Conservation (phyloP, 2,888 invertebrate species). For the Mesorhabditis spiculigera region DNA sequence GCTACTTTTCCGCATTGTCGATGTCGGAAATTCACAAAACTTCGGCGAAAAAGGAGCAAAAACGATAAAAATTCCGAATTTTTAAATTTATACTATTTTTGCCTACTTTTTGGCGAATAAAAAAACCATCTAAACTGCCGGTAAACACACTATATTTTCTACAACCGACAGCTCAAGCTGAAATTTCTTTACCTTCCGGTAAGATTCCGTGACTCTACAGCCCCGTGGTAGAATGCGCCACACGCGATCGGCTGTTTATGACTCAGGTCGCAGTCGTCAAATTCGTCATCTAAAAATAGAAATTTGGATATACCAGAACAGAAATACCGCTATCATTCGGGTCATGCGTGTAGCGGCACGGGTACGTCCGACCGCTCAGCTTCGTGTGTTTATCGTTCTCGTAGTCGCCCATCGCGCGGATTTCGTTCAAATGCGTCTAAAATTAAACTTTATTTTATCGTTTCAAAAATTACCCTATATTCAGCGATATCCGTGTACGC, state of each 20-base stretch:
- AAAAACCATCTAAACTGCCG: too few species aligned
- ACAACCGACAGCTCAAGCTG: too few species aligned
- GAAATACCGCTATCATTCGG: not conserved
- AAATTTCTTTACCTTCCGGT: not conserved
- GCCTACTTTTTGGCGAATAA: too few species aligned
- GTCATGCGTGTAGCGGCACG: not conserved
- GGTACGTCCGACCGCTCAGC: not conserved
- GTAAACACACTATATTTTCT: too few species aligned
- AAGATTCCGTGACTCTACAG: not conserved
- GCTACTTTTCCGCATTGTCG: too few species aligned
- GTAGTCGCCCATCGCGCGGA: not conserved
- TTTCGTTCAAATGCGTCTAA: not conserved
- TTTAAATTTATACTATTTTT: too few species aligned
- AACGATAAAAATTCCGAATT: too few species aligned
- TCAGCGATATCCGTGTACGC: too few species aligned
- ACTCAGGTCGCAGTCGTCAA: not conserved
- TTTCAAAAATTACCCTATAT: too few species aligned
- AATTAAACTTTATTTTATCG: not conserved
- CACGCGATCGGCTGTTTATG: not conserved
- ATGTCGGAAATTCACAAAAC: too few species aligned
- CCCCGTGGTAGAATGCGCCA: not conserved
- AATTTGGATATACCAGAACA: not conserved
- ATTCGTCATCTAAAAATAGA: not conserved
- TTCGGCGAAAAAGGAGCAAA: too few species aligned
- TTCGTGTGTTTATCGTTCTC: conserved; percentile 1